These are phyloP conservation scores for Sandelia bainsii DNA, from an alignment of 2,797 vertebrate genomes.

Conservation along the genomic window DNA sequence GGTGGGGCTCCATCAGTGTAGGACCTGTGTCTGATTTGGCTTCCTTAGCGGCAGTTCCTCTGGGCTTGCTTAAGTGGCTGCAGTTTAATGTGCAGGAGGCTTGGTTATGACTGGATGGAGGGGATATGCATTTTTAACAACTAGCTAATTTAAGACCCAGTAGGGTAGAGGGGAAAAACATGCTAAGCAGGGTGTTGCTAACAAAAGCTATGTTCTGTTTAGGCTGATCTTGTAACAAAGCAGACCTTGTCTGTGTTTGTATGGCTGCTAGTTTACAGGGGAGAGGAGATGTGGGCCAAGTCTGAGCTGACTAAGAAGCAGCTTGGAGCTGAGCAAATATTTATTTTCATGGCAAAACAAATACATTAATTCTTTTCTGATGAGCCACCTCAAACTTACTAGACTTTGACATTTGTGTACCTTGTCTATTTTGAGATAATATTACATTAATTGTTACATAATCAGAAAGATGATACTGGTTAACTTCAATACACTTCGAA, in stretches of 20 bases:
- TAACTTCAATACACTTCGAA: too few species aligned
- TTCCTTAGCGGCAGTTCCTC: conserved; percentile 77
- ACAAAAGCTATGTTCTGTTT: conserved; percentile 55
- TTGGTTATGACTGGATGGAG: conserved; percentile 48
- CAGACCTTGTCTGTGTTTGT: neutral
- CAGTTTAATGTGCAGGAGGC: conserved; percentile 78
- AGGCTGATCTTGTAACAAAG: conserved; percentile 39
- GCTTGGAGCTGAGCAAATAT: neutral
- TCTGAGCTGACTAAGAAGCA: conserved; percentile 4
- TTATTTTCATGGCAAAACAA: neutral
- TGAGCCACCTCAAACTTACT: too few species aligned
- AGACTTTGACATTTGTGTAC: too few species aligned
- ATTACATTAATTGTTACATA: too few species aligned
- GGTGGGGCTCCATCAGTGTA: conserved; percentile 64
- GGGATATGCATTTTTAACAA: conserved; percentile 79
- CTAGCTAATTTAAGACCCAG: conserved; percentile 76
- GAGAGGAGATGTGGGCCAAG: neutral
- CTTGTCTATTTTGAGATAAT: too few species aligned
- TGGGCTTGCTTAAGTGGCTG: conserved; percentile 83
- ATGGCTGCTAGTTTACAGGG: conserved; percentile 1
- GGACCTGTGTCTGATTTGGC: conserved; percentile 65
- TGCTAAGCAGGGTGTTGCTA: conserved; percentile 52
- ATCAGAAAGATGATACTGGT: too few species aligned
- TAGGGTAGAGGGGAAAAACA: conserved; percentile 40
- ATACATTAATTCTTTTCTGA: neutral